Evolutionary conservation across 2,888 invertebrate species (phyloP).

Genomic region (Plagodis pulveraria): DNA sequence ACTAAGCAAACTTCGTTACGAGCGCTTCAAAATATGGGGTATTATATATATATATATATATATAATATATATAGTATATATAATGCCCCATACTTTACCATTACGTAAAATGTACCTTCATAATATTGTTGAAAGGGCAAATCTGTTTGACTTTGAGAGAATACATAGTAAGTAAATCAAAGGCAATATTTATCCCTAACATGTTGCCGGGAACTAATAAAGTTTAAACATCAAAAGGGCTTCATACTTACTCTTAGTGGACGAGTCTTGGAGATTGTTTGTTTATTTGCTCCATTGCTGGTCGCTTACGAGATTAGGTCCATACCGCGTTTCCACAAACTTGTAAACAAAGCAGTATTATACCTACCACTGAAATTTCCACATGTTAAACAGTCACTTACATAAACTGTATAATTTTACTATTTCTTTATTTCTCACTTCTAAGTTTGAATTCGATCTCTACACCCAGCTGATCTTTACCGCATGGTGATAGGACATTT

Average conservation of each 20-base stretch:
- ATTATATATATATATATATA: too few relatives aligned
- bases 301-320: constrained; percentile 30
- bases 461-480: too few relatives aligned
- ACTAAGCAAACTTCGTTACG: too few relatives aligned
- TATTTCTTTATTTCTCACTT: too few relatives aligned
- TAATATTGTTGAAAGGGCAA: neutral
- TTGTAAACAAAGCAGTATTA: constrained; percentile 26
- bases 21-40: too few relatives aligned
- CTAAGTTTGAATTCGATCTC: too few relatives aligned
- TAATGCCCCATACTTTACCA: too few relatives aligned
- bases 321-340: constrained; percentile 23
- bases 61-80: too few relatives aligned
- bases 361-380: constrained; percentile 12
- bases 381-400: constrained; percentile 14
- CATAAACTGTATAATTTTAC: constrained; percentile 3
- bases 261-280: constrained; percentile 26
- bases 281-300: constrained; percentile 28
- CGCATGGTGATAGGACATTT: too few relatives aligned
- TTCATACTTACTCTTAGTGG: constrained; percentile 11
- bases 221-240: constrained; percentile 31
- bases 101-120: neutral
- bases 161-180: constrained; percentile 4
- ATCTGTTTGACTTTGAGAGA: constrained; percentile 14
- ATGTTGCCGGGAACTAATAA: constrained; percentile 25
- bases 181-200: constrained; percentile 14